Base-by-base conservation (phyloP, 2,888 invertebrate genomes). In the Cerastis leucographa region DNA sequence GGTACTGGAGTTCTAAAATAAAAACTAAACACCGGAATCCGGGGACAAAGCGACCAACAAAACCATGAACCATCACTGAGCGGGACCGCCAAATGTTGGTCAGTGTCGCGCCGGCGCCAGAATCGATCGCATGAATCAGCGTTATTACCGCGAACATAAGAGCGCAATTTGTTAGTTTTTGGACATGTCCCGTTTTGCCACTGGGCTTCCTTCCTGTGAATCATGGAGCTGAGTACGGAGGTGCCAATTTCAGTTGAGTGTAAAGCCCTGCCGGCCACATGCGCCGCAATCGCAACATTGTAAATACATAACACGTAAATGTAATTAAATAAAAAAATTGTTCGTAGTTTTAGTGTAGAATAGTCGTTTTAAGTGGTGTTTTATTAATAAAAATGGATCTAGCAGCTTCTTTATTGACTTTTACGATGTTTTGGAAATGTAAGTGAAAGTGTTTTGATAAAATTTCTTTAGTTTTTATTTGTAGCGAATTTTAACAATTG, bases 151-250 rank as follows among this genome's bases (percentile, higher is more conserved):
- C 84, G 86, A 81, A 83, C 85, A 87, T 90, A 90, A 92, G 91
- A 92, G 88, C 89, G 91, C 89, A 87, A 92, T 92, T 94, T 91
- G 87, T 85, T 85, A 87, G 91, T 85, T 91, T 93, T 93, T 91
- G 92, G 91, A 94, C 93, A 94, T 95, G 93, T 91, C 92, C 96
- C 95, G 94, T 95, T 96, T 93, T 87, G 91, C 93, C 89, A 91
- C 92, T 93, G 92, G 86, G 91, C 88, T 91, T 92, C 92, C 94
- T 94, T 94, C 94, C 95, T 95, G 95, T 96, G 96, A 96, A 93
- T 96, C 96, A 96, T 92, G 91, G 74, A 90, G 89, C 90, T 89
- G 91, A 92, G 91, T 89, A 92, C 88, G 87, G 89, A 87, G 90
- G 89, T 89, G 91, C 91, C 92, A 91, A 91, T 93, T 93, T 92